Base-by-base conservation (phyloP, 1,140 invertebrate species). In the Cataglyphis hispanica region DNA sequence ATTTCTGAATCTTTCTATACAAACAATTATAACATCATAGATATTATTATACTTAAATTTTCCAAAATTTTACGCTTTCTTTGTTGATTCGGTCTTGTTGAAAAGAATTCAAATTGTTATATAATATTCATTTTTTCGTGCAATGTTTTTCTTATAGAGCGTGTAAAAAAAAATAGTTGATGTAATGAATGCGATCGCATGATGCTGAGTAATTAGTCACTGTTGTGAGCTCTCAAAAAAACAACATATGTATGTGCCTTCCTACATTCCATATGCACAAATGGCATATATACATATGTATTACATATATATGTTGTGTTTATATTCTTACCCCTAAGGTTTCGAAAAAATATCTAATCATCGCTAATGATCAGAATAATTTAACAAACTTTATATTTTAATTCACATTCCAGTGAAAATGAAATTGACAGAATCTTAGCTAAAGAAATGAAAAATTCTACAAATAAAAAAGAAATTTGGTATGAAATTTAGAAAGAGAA, bases 141-240 rank as follows among this genome's bases (percentile, higher is more conserved):
- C 16, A 6, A 16, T 34, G 6, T 3, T 67, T 37, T 66, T 66
- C 25, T 77, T 4, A 16, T 43, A 40, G 1, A 16, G 11, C 3
- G 1, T n/a, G 3, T 16, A 8, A 8, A 34, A 60, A 50, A 31
- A n/a, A 46, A 46, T 10, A 1, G 13, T 43, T n/a, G 43, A 60
- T 11, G 8, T 61, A 66, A 66, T 16, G 40, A 34, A 16, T 50
- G 34, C 61, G 40, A 53, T 78, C 19, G 76, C 61, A 7, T 25
- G 27, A 13, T 66, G 43, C 61, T n/a, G 50, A 16, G n/a, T 40
- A 8, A 78, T 78, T 78, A 50, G 61, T 78, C 61, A 78, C 27
- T 77, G 61, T 50, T 13, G 13, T 5, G 1, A 75, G 11, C 46
- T 61, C 7, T 1, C 16, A 64, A 78, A 78, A 64, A 66, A 19